Evolutionary conservation across 2,888 invertebrate genomes (phyloP).

Genomic region (Pardosa pseudoannulata): DNA sequence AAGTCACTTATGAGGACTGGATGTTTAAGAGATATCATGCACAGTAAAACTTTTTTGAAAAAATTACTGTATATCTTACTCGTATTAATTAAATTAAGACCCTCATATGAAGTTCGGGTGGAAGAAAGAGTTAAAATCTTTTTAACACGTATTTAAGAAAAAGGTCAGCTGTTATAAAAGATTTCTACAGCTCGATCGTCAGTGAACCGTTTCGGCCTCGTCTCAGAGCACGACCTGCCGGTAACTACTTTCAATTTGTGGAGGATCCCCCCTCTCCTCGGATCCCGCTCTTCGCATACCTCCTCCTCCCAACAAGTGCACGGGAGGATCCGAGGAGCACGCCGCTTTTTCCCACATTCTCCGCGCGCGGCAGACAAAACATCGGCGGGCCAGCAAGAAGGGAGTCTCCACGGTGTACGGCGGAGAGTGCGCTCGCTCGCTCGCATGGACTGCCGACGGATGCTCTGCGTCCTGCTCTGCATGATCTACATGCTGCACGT

Average conservation of each 20-base stretch:
- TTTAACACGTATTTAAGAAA: too few relatives aligned
- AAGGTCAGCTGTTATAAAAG: too few relatives aligned
- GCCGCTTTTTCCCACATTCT: not conserved
- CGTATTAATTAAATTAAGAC: too few relatives aligned
- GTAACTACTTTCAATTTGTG: not conserved
- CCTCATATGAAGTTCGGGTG: too few relatives aligned
- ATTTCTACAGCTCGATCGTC: too few relatives aligned
- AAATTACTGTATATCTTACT: too few relatives aligned
- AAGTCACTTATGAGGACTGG: too few relatives aligned
- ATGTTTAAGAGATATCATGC: too few relatives aligned
- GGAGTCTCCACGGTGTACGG: not conserved
- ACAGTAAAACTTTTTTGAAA: too few relatives aligned
- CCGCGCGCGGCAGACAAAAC: not conserved
- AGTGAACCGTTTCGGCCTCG: too few relatives aligned
- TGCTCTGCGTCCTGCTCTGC: constrained; percentile 68
- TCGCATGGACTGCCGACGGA: constrained; percentile 68
- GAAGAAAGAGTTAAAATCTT: too few relatives aligned
- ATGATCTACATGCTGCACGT: constrained; percentile 70
- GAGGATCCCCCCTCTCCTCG: not conserved
- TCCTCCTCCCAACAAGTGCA: constrained; percentile 18
- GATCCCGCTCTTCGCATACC: not conserved
- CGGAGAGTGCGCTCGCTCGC: constrained; percentile 20
- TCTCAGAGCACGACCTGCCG: not conserved
- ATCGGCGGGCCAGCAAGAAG: not conserved
- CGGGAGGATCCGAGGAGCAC: not conserved